Conservation (phyloP, 2,888 invertebrate species). For the Flabesymbios commensalis region DNA sequence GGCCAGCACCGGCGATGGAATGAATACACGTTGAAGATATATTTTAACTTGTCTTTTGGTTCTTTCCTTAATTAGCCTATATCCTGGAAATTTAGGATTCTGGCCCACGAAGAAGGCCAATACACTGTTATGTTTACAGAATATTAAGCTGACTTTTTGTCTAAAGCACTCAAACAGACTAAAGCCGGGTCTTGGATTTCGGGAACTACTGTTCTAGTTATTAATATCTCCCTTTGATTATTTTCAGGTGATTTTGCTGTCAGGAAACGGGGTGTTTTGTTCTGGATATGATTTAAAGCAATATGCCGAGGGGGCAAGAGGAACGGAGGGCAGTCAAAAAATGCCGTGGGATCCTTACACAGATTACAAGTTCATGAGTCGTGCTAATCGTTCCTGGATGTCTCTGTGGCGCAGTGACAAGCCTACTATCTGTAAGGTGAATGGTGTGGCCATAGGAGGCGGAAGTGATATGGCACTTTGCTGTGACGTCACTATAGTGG, state of each 20-base stretch:
- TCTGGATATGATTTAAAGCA: slow-evolving; percentile 38
- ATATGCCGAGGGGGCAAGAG: slow-evolving; percentile 34
- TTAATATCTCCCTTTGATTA: too few species aligned
- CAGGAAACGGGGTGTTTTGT: slow-evolving; percentile 34
- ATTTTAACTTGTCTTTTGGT: too few species aligned
- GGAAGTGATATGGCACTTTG: slow-evolving; percentile 39
- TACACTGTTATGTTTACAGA: too few species aligned
- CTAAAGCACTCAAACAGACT: too few species aligned
- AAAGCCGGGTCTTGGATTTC: too few species aligned
- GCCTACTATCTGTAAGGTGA: slow-evolving; percentile 34
- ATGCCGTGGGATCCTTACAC: slow-evolving; percentile 41
- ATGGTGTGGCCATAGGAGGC: slow-evolving; percentile 36
- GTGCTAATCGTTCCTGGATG: slow-evolving; percentile 34
- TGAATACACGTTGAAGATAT: too few species aligned
- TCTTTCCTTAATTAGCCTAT: too few species aligned
- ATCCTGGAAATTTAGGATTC: too few species aligned
- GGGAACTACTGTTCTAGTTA: too few species aligned
- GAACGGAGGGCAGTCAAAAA: slow-evolving; percentile 26
- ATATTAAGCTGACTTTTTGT: too few species aligned
- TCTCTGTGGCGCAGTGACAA: slow-evolving; percentile 36
- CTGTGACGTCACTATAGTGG: slow-evolving; percentile 36
- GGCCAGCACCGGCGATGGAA: too few species aligned
- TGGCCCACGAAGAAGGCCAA: too few species aligned
- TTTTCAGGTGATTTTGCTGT: slow-evolving; percentile 29
- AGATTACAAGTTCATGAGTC: slow-evolving; percentile 34